These are phyloP conservation scores for Naja naja DNA, from an alignment of 2,113 vertebrate genomes.

Conservation along the genomic window DNA sequence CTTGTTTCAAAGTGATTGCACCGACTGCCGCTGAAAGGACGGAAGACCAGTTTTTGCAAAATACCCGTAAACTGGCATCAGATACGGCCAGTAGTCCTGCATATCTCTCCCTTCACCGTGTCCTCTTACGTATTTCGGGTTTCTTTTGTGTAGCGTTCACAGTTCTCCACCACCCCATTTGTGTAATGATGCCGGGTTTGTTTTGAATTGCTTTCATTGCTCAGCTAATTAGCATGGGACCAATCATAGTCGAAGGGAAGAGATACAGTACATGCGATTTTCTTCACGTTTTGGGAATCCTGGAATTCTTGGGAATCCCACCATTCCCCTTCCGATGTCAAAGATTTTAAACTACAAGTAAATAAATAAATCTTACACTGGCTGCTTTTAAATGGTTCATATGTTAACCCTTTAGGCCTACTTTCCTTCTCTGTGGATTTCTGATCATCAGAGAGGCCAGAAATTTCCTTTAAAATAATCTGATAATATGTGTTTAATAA, in stretches of 20 bases:
- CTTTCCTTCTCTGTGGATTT: not conserved
- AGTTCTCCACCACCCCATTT: not conserved
- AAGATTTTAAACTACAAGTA: not conserved
- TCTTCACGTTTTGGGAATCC: constrained; percentile 9
- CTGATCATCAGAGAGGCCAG: not conserved
- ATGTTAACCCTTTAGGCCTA: not conserved
- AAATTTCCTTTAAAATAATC: not conserved
- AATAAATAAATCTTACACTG: not conserved
- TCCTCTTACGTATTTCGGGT: not conserved
- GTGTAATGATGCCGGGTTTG: not conserved
- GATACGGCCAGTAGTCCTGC: not conserved
- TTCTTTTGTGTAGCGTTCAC: not conserved
- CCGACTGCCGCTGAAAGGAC: not conserved
- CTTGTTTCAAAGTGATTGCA: not conserved
- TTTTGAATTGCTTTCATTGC: not conserved
- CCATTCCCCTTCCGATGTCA: not conserved
- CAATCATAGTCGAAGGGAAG: not conserved
- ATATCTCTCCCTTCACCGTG: not conserved
- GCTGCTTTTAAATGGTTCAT: not conserved
- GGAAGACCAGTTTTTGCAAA: not conserved
- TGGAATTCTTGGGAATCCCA: not conserved
- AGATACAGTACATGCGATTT: not conserved
- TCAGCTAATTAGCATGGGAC: not conserved
- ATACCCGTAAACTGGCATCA: not conserved
- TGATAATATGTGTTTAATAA: not conserved